These are phyloP conservation scores for Daktulosphaira vitifoliae DNA, from an alignment of 1,140 invertebrate genomes.

Conservation along the genomic window DNA sequence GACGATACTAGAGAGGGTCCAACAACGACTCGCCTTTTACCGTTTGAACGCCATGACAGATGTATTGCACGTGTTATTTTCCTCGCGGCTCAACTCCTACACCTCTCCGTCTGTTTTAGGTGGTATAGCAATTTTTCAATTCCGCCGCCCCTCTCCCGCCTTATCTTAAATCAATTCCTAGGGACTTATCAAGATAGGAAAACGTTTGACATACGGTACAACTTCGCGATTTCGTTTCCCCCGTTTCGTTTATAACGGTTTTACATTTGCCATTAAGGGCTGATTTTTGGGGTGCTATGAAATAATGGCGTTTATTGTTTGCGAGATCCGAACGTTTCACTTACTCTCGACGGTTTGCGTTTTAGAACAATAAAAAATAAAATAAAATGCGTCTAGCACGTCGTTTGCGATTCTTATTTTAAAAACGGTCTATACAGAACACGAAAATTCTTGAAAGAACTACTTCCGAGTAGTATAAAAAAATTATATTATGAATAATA, in stretches of 20 bases:
- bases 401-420: background rate
- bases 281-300: background rate
- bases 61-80: conserved; percentile 18
- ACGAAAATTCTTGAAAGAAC: background rate
- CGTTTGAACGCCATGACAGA: background rate
- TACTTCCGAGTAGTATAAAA: background rate
- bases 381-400: background rate
- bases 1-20: too few relatives aligned
- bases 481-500: too few relatives aligned
- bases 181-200: background rate
- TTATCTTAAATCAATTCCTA: conserved; percentile 15
- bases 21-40: background rate
- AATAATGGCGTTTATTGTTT: conserved; percentile 18
- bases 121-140: conserved; percentile 13
- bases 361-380: too few relatives aligned
- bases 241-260: background rate
- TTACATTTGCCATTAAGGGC: background rate
- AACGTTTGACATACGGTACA: background rate
- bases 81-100: background rate
- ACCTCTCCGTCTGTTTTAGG: background rate
- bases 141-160: background rate
- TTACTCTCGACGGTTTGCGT: background rate
- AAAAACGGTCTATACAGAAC: background rate
- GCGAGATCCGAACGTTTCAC: background rate
- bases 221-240: background rate